Conservation (phyloP, 2,113 vertebrate species). For the Prochilodus magdalenae region DNA sequence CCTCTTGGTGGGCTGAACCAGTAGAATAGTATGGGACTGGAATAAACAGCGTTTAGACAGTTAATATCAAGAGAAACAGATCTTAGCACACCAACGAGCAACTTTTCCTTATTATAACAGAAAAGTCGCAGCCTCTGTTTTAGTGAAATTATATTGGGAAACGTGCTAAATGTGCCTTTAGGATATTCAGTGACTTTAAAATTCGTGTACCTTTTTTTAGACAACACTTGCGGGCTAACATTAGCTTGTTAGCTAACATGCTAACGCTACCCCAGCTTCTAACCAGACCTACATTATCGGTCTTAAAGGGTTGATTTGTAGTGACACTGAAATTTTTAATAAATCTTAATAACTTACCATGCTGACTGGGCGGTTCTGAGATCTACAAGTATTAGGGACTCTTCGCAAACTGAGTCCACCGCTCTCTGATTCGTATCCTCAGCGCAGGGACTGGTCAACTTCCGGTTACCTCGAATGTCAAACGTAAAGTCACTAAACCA, state of each 20-base stretch:
- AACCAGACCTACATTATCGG: background rate
- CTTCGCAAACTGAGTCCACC: background rate
- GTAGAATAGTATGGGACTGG: conserved; percentile 97
- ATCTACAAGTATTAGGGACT: background rate
- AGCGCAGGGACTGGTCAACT: background rate
- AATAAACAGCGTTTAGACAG: background rate
- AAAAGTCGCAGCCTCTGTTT: no score
- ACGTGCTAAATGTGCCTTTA: background rate
- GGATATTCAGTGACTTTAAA: background rate
- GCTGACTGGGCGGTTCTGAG: background rate
- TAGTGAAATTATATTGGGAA: no score
- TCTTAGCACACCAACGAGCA: no score
- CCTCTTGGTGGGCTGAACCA: conserved; percentile 97
- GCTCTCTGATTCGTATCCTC: background rate
- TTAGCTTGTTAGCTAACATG: background rate
- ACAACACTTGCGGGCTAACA: no score
- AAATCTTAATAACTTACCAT: conserved; percentile 10
- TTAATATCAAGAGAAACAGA: no score
- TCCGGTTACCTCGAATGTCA: conserved; percentile 4
- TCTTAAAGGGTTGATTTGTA: background rate
- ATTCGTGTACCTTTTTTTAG: no score
- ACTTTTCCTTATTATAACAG: background rate
- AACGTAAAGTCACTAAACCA: conserved; percentile 5
- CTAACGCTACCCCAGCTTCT: background rate
- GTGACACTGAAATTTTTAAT: background rate